A percentile compares a stretch with the other conserved stretches of the same genome.
Evolutionary conservation across 2,888 invertebrate genomes (phyloP).

Genomic region (Caenorhabditis uteleia): DNA sequence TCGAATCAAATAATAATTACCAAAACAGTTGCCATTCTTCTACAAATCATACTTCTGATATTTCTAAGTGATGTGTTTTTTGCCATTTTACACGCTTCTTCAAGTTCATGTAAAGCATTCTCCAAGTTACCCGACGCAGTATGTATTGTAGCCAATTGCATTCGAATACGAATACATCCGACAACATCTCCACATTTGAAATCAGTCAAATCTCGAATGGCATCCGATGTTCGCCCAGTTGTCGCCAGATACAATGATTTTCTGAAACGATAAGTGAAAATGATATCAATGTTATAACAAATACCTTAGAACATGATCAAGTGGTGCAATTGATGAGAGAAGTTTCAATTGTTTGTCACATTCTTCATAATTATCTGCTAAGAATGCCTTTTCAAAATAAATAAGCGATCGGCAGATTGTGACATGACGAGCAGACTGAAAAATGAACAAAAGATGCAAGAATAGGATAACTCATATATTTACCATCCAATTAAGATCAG

Average conservation of each 20-base stretch:
- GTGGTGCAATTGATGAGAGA: constrained; percentile 5
- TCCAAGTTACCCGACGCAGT: background rate
- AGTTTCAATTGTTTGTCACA: constrained; percentile 8
- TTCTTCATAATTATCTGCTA: constrained; percentile 9
- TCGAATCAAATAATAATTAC: background rate
- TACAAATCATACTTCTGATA: constrained; percentile 10
- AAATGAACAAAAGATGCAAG: background rate
- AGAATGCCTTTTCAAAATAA: constrained; percentile 28
- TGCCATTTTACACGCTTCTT: constrained; percentile 3
- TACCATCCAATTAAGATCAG: constrained; percentile 24
- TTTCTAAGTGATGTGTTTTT: constrained; percentile 5
- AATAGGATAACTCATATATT: background rate
- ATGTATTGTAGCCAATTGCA: constrained; percentile 21
- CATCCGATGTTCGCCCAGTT: constrained; percentile 4
- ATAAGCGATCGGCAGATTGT: constrained; percentile 13
- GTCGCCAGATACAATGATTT: constrained; percentile 10
- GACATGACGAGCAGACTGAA: constrained; percentile 29
- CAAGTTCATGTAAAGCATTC: background rate
- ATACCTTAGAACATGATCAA: constrained; percentile 22
- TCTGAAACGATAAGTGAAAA: constrained; percentile 9
- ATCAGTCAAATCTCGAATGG: background rate
- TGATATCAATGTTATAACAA: background rate
- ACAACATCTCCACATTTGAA: constrained; percentile 11
- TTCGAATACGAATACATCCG: constrained; percentile 8
- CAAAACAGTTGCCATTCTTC: constrained; percentile 15